These are phyloP conservation scores for Atrichornis clamosus DNA, from an alignment of 2,113 vertebrate genomes.

Conservation along the genomic window DNA sequence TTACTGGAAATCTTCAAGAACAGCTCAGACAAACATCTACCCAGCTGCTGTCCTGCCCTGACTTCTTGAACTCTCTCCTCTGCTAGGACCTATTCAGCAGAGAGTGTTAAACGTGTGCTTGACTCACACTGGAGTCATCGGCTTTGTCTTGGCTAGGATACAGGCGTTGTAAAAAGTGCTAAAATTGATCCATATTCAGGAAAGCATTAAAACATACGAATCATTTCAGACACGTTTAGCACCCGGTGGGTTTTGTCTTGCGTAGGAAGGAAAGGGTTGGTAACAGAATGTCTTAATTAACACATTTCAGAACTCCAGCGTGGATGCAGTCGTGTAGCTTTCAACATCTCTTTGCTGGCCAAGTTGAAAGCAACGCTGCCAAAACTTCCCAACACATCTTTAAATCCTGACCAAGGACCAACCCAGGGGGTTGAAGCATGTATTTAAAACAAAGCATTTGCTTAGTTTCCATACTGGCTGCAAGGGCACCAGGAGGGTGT, in stretches of 20 bases:
- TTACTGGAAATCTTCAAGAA: background rate
- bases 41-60: background rate
- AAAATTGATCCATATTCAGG: slow-evolving; percentile 25
- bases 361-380: slow-evolving; percentile 1
- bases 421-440: background rate
- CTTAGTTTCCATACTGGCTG: background rate
- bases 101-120: background rate
- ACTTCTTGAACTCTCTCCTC: slow-evolving; percentile 12
- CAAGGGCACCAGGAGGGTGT: background rate
- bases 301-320: slow-evolving; percentile 29
- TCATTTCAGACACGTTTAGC: slow-evolving; percentile 15
- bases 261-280: slow-evolving; percentile 31
- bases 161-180: background rate
- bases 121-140: background rate
- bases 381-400: slow-evolving; percentile 24
- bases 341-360: background rate
- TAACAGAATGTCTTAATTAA: slow-evolving; percentile 51
- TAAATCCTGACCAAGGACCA: background rate
- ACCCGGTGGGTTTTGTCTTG: slow-evolving; percentile 20
- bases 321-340: background rate
- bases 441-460: background rate
- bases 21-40: background rate
- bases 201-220: slow-evolving; percentile 7
- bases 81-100: background rate
- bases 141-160: slow-evolving; percentile 25